phyloP scores from a whole-genome alignment of 2,888 invertebrate genomes.

The Ferdinandea cuprea region DNA sequence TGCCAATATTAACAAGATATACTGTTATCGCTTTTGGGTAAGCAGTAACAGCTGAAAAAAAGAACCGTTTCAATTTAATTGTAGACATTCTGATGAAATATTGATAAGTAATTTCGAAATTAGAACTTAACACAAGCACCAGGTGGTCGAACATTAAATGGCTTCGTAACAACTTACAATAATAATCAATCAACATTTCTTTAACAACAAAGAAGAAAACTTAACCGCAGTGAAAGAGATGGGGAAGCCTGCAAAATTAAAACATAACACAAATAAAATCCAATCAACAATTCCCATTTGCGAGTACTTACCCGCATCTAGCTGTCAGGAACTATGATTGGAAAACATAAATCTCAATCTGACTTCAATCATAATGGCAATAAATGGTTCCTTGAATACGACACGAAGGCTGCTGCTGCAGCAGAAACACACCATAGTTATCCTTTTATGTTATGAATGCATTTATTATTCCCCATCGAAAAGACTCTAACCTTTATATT shows the following conservation, averaged over 20 bases:
- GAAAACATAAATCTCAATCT: not conserved
- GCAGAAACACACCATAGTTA: not conserved
- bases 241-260: not conserved
- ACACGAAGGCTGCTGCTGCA: not conserved
- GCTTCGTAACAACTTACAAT: not conserved
- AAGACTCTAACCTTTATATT: not conserved
- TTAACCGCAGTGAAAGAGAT: not conserved
- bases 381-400: not conserved
- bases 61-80: too few species aligned
- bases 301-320: not conserved
- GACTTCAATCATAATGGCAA: not conserved
- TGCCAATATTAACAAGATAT: conserved; percentile 12
- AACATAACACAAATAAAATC: not conserved
- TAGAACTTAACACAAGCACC: too few species aligned
- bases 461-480: not conserved
- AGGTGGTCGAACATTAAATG: too few species aligned
- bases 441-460: not conserved
- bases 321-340: not conserved
- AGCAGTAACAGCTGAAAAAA: not conserved
- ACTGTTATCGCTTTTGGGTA: not conserved
- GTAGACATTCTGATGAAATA: too few species aligned
- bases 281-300: not conserved
- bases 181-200: not conserved
- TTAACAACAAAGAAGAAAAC: not conserved
- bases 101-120: too few species aligned